These are phyloP conservation scores for Micronisus gabar DNA, from an alignment of 2,113 vertebrate species.

Conservation along the genomic window DNA sequence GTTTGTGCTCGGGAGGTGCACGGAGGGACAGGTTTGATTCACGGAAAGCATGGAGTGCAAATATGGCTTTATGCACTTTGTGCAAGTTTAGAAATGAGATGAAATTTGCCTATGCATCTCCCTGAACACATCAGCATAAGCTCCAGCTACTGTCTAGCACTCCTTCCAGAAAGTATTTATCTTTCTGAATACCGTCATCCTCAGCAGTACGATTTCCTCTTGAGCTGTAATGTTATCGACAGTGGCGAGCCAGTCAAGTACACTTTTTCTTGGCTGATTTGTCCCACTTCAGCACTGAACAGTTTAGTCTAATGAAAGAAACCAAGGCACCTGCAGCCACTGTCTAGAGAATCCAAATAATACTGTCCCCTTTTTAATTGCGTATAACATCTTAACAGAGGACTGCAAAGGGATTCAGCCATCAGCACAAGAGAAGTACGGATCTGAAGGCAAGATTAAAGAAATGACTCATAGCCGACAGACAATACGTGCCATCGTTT, in stretches of 20 bases:
- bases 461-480: neutral
- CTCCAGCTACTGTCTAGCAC: neutral
- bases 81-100: neutral
- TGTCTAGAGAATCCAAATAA: neutral
- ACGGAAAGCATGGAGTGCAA: rapidly evolving
- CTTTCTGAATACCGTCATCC: neutral
- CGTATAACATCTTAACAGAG: neutral
- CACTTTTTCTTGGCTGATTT: neutral
- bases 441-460: neutral
- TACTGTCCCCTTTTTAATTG: neutral
- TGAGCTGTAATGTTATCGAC: neutral
- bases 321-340: neutral
- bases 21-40: neutral
- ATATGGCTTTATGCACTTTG: neutral
- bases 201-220: neutral
- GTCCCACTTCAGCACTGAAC: neutral
- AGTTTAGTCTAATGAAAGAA: neutral
- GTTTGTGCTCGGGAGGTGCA: neutral
- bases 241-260: neutral
- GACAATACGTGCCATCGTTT: rapidly evolving
- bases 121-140: neutral
- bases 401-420: neutral
- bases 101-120: neutral
- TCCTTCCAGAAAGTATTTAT: neutral
- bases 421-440: neutral